Evolutionary conservation across 2,113 vertebrate species (phyloP), one percentile per base, ranked within the genome.

Genomic region (Picathartes gymnocephalus): DNA sequence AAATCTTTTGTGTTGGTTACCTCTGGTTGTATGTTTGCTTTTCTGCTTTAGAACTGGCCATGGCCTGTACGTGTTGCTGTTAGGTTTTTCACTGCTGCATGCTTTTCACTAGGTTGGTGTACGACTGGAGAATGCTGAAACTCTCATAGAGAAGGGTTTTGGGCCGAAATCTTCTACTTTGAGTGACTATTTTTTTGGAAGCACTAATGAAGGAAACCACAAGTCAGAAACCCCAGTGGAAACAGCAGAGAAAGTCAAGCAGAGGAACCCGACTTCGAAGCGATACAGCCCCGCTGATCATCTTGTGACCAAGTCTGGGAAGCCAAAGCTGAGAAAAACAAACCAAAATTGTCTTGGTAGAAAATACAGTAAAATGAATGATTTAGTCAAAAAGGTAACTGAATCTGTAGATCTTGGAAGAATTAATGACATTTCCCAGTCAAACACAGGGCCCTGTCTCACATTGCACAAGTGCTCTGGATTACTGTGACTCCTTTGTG

Each of bases 321-420:
- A 90, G 62, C 11, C 61, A 58, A 72, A 86, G 61, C 35, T 87
- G 66, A 96, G 89, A 58, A 73, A 64, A 33, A 88, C 83, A 70
- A 93, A 95, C 31, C 93, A 97, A 40, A 90, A 17, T 35, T 99
- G 99, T 92, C 69, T 82, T 74, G 93, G 88, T n/a, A 95, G 94
- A 81, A 97, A 95, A 31, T 97, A 93, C 53, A 97, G 81, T 77
- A 98, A 97, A 93, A 94, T 99, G 94, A 98, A 86, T 28, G 97
- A 97, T 58, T 85, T 98, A 83, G 97, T 95, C 91, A 94, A 95
- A 79, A 98, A 99, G 98, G 99, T 99, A 97, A 98, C 89, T 62
- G 61, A 45, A 37, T 33, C 13, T 21, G 8, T 44, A 58, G 21
- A 35, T n/a, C 27, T 64, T 54, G 15, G 7, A 65, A 85, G 68